Percentiles rank a stretch among this genome's conserved stretches.
Evolutionary conservation across 2,113 vertebrate species (phyloP).

Genomic region (Malurus cyaneus): DNA sequence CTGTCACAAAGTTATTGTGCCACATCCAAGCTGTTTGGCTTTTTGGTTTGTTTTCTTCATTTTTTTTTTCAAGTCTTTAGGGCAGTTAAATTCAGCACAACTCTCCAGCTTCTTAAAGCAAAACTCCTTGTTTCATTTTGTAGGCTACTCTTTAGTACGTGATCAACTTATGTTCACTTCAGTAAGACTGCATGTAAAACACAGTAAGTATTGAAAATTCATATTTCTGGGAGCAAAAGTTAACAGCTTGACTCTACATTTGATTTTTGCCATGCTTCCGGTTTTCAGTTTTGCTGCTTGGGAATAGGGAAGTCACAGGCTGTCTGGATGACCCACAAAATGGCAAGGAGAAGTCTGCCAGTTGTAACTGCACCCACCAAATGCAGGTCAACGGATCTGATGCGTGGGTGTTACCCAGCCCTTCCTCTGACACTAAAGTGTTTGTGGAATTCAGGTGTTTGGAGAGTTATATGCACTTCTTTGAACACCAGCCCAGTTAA

Average conservation of each 20-base stretch:
- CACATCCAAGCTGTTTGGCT: not conserved
- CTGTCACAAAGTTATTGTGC: not conserved
- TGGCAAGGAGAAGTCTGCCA: not conserved
- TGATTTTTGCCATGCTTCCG: not conserved
- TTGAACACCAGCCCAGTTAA: not conserved
- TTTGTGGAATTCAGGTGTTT: not conserved
- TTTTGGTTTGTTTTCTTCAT: not conserved
- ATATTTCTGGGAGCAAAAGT: not conserved
- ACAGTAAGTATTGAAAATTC: not conserved
- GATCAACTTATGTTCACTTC: not conserved
- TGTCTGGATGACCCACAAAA: not conserved
- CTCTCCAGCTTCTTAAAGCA: not conserved
- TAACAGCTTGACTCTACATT: not conserved
- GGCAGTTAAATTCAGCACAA: not conserved
- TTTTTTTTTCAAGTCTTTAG: not conserved
- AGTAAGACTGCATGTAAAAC: not conserved
- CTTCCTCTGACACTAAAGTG: not conserved
- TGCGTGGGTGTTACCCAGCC: not conserved
- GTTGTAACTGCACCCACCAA: accelerated
- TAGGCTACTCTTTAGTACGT: not conserved
- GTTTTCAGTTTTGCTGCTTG: not conserved
- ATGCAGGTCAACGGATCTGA: not conserved
- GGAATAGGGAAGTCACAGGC: not conserved
- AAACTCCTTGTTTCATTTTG: not conserved
- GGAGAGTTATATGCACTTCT: not conserved